Base-by-base conservation (phyloP, 2,888 invertebrate genomes). In the Epinotia bilunana region DNA sequence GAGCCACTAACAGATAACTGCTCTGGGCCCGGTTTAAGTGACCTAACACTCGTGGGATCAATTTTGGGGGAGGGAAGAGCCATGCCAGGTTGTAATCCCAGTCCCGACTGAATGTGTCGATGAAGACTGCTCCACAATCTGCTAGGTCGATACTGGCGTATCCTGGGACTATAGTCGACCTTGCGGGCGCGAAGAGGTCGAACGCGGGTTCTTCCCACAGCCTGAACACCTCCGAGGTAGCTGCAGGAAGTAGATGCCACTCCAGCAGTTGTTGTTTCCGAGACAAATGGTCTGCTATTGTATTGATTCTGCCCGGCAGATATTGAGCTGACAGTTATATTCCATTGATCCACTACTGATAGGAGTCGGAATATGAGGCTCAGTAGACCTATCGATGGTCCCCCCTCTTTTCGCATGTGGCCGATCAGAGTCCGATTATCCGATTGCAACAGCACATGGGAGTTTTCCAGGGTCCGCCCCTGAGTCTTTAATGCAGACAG, bases 321-420 rank as follows among this genome's bases (percentile, higher is more conserved):
- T 61, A 61, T 3, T 49, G 49, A 11, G 60, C 70, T 2, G 43
- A 28, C 5, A 0, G 49, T 70, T 23, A 77, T 57, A 5, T 74
- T 60, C 18, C 23, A 39, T 12, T 5, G 33, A 18, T 70, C 58
- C 11, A 58, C 16, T 12, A 77, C 3, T 2, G 43, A 2, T 4
- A 76, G 49, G 7, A 78, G 64, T 16, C 67, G 23, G 46, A 63
- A 39, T 7, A 79, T 78, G 2, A 76, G 33, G 9, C 74, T 16
- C 1, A 77, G 55, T 0, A 80, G 75, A 0, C 58, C 43, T 28
- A 58, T 12, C 1, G 80, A 82, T 74, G 7, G 80, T 80, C 81
- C 80, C 1, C 80, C 80, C 46, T 81, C 76, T 23, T 80, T 81
- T 1, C 68, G 76, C 6, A 81, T 72, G 64, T 80, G 80, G 3